These are phyloP conservation scores for Eidolon dupreanum DNA, from an alignment of 2,797 vertebrate genomes.

Conservation along the genomic window DNA sequence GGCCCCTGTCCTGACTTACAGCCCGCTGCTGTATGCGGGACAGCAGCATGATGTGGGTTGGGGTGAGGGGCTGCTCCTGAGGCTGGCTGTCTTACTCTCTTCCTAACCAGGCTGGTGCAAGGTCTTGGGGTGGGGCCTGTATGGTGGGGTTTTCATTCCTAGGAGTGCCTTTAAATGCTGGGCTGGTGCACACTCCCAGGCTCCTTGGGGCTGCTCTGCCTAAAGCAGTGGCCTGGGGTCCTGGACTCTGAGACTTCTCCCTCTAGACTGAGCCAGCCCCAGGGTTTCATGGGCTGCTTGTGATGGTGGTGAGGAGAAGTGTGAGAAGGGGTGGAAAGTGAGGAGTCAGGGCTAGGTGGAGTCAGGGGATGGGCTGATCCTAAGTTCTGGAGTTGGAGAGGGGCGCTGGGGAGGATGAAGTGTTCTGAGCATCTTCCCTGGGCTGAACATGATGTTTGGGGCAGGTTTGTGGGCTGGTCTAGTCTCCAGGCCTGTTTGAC, in stretches of 20 bases:
- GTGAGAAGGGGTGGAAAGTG: neutral
- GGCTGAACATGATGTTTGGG: neutral
- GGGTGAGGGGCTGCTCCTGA: neutral
- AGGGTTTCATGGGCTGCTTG: neutral
- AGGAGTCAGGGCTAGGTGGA: neutral
- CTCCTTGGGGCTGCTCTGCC: neutral
- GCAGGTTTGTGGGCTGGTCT: constrained; percentile 7
- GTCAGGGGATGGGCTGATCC: neutral
- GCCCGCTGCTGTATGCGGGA: neutral
- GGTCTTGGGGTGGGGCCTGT: neutral
- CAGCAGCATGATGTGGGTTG: neutral
- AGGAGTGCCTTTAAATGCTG: neutral
- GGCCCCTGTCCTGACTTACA: neutral
- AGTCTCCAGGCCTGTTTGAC: constrained; percentile 66
- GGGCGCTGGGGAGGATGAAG: neutral
- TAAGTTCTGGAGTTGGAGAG: neutral
- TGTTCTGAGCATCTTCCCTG: neutral
- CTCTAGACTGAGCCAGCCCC: neutral
- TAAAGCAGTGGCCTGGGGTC: neutral
- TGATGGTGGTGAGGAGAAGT: neutral
- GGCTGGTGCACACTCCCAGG: neutral
- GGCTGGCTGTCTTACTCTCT: neutral
- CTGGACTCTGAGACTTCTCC: neutral
- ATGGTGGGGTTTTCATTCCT: neutral
- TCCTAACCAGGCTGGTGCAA: neutral